Conservation (phyloP, 2,888 invertebrate species). For the Pheosia tremula region DNA sequence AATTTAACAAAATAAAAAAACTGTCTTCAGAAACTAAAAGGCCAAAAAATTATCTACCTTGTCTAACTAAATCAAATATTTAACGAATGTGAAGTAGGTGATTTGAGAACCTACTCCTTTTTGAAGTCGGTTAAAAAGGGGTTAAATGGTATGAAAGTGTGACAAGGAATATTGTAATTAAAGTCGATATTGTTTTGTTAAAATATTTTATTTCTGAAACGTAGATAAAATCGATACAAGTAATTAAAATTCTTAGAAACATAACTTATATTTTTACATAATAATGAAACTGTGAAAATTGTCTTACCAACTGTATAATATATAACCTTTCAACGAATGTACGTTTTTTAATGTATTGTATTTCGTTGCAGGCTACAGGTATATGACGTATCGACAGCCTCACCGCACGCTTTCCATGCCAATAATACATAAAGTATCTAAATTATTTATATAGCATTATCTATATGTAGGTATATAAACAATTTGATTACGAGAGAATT, state of each 20-base stretch:
- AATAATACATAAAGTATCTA: slow-evolving; percentile 58
- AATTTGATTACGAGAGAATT: slow-evolving; percentile 75
- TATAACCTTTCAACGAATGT: slow-evolving; percentile 65
- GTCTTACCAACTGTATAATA: slow-evolving; percentile 72
- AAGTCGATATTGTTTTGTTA: slow-evolving; percentile 69
- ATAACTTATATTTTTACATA: slow-evolving; percentile 79
- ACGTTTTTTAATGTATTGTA: slow-evolving; percentile 52
- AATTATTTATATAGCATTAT: slow-evolving; percentile 50
- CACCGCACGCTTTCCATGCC: slow-evolving; percentile 67
- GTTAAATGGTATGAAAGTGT: no score
- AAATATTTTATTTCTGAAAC: slow-evolving; percentile 84
- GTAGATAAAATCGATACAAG: slow-evolving; percentile 84
- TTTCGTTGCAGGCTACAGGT: slow-evolving; percentile 66
- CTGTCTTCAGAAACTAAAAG: no score
- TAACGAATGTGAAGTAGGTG: no score
- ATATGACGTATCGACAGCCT: slow-evolving; percentile 64
- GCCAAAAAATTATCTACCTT: no score
- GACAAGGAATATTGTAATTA: slow-evolving; percentile 23
- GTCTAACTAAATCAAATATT: no score
- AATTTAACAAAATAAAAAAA: no score
- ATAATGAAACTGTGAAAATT: slow-evolving; percentile 80
- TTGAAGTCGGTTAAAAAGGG: no score
- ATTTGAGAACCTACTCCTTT: no score
- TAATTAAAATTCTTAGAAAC: slow-evolving; percentile 83
- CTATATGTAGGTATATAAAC: slow-evolving; percentile 54